A percentile compares a stretch with the other conserved stretches of the same genome.
These are phyloP conservation scores for Ondatra zibethicus DNA, from an alignment of 2,113 vertebrate species.

Conservation along the genomic window DNA sequence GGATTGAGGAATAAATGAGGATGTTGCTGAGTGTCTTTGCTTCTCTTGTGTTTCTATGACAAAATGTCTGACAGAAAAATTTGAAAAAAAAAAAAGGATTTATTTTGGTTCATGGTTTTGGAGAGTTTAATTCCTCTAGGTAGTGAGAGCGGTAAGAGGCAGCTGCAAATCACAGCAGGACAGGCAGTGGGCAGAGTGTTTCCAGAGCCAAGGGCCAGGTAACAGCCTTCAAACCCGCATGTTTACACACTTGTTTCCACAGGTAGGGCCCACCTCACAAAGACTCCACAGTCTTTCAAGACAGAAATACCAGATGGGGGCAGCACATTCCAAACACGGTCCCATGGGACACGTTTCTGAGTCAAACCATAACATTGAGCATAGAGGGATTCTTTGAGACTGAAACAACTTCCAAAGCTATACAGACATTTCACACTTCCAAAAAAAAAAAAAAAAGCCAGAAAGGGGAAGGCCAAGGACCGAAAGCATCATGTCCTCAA, in stretches of 20 bases:
- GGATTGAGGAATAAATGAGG: background rate
- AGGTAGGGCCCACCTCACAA: background rate
- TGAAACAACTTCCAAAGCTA: background rate
- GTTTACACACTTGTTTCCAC: background rate
- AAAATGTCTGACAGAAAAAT: background rate
- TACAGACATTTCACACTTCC: background rate
- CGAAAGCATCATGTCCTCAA: background rate
- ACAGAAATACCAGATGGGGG: background rate
- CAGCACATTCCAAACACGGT: background rate
- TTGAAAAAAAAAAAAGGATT: background rate
- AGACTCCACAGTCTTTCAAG: background rate
- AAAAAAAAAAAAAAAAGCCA: slow-evolving; percentile 27
- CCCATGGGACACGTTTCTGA: background rate
- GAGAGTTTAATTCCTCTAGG: background rate
- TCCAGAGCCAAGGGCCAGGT: background rate
- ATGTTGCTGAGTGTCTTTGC: background rate
- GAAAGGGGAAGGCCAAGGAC: background rate
- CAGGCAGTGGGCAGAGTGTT: background rate
- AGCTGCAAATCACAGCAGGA: background rate
- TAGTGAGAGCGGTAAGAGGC: background rate
- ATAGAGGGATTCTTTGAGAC: background rate
- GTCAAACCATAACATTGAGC: background rate
- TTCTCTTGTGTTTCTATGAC: background rate
- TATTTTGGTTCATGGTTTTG: background rate
- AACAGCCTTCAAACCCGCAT: background rate